Evolutionary conservation across 2,797 vertebrate genomes (phyloP).

Genomic region (Australoheros facetus): DNA sequence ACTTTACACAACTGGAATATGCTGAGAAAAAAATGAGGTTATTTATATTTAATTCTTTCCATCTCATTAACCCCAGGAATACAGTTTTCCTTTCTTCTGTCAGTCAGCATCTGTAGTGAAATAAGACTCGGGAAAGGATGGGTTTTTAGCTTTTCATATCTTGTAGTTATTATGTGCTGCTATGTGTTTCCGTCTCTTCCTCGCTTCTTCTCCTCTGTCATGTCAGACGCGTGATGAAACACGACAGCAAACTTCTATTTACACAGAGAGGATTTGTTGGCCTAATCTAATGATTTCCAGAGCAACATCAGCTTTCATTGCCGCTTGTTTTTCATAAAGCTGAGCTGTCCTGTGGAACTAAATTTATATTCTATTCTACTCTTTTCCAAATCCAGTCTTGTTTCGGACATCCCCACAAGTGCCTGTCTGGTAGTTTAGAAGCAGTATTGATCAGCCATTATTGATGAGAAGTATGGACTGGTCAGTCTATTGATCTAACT

Average conservation of each 20-base stretch:
- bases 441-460: slow-evolving; percentile 61
- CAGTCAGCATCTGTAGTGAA: slow-evolving; percentile 1
- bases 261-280: slow-evolving; percentile 27
- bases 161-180: slow-evolving; percentile 31
- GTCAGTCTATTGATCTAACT: slow-evolving; percentile 62
- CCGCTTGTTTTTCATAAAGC: neutral
- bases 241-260: slow-evolving; percentile 27
- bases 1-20: neutral
- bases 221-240: slow-evolving; percentile 36
- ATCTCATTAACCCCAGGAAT: slow-evolving; percentile 12
- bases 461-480: slow-evolving; percentile 62
- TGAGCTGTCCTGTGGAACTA: neutral
- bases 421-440: slow-evolving; percentile 45
- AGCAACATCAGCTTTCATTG: neutral
- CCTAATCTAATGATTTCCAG: neutral
- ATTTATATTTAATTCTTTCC: neutral
- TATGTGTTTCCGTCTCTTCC: slow-evolving; percentile 2
- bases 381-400: neutral
- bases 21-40: neutral
- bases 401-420: slow-evolving; percentile 37
- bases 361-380: neutral
- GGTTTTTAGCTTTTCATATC: slow-evolving; percentile 38
- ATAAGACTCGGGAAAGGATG: neutral
- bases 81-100: neutral
- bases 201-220: neutral